Evolutionary conservation across 2,888 invertebrate genomes (phyloP).

Genomic region (Dyspetes luteomarginatus): DNA sequence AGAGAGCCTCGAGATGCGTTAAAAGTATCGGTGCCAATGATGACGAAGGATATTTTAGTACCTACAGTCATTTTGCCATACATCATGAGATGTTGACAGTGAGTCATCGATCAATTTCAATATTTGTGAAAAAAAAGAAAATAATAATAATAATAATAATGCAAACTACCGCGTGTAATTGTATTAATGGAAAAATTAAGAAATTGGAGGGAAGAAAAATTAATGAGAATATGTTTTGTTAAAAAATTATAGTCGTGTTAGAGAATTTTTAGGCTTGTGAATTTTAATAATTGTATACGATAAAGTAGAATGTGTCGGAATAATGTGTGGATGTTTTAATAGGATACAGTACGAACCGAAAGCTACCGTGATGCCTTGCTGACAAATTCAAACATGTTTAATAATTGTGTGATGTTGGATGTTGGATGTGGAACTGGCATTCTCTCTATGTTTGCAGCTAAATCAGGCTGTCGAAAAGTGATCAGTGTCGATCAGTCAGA

Average conservation of each 20-base stretch:
- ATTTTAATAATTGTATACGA: slow-evolving; percentile 8
- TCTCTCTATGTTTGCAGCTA: slow-evolving; percentile 98
- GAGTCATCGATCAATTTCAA: slow-evolving; percentile 69
- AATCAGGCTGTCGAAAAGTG: slow-evolving; percentile 95
- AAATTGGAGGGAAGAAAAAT: too few relatives aligned
- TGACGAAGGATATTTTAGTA: slow-evolving; percentile 92
- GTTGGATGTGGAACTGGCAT: slow-evolving; percentile 99
- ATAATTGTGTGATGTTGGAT: slow-evolving; percentile 94
- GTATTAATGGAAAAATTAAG: not conserved
- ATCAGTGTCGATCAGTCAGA: slow-evolving; percentile 98
- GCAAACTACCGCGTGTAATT: not conserved
- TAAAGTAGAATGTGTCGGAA: slow-evolving; percentile 48
- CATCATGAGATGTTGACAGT: slow-evolving; percentile 97
- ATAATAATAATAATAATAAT: not conserved
- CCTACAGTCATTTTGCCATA: slow-evolving; percentile 95
- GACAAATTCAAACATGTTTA: slow-evolving; percentile 88
- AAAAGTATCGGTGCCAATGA: slow-evolving; percentile 85
- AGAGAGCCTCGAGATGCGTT: slow-evolving; percentile 75
- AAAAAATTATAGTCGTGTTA: too few relatives aligned
- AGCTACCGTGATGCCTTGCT: slow-evolving; percentile 94
- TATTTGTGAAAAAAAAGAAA: slow-evolving; percentile 11
- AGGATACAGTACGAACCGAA: slow-evolving; percentile 93
- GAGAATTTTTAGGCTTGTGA: too few relatives aligned
- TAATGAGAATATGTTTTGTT: slow-evolving; percentile 16
- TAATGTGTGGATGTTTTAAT: slow-evolving; percentile 67